phyloP scores from a whole-genome alignment of 2,113 vertebrate genomes.

The Coryphaenoides rupestris region DNA sequence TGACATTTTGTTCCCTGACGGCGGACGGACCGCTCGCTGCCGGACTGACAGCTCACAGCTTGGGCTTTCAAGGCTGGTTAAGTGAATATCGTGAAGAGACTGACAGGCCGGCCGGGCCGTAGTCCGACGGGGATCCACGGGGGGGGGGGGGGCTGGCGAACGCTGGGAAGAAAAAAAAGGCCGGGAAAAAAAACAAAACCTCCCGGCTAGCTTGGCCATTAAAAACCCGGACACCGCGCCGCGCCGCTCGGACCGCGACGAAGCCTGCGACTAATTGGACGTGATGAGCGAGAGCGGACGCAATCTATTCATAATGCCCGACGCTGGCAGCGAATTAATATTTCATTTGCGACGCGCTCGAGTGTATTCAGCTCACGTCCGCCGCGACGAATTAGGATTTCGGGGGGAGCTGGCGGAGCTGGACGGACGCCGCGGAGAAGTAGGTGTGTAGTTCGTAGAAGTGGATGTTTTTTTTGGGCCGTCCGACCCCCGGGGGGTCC shows the following conservation, averaged over 20 bases:
- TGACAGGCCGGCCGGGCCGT: constrained; percentile 47
- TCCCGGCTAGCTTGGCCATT: too few species aligned
- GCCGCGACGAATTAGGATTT: too few species aligned
- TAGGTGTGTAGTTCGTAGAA: not conserved
- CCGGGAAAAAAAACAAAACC: too few species aligned
- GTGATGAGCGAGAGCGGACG: constrained; percentile 46
- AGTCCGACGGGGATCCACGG: constrained; percentile 40
- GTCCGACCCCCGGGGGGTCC: constrained; percentile 4
- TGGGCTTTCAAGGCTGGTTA: constrained; percentile 38
- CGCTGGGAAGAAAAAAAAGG: constrained; percentile 21
- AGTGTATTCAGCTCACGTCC: constrained; percentile 7
- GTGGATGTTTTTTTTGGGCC: too few species aligned
- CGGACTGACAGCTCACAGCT: constrained; percentile 51
- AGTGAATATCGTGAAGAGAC: constrained; percentile 54
- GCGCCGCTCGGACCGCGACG: not conserved
- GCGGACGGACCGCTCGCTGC: constrained; percentile 25
- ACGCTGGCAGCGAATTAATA: constrained; percentile 30
- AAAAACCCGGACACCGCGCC: too few species aligned
- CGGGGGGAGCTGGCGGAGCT: not conserved
- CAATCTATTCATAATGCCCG: constrained; percentile 48
- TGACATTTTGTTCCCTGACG: constrained; percentile 35
- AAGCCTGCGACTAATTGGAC: constrained; percentile 45
- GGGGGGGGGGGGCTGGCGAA: constrained; percentile 36
- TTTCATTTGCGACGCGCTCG: constrained; percentile 37
- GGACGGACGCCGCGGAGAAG: not conserved